Percentiles rank a stretch among this genome's conserved stretches.
Evolutionary conservation across 2,797 vertebrate genomes (phyloP).

Genomic region (Scarus forsteni): DNA sequence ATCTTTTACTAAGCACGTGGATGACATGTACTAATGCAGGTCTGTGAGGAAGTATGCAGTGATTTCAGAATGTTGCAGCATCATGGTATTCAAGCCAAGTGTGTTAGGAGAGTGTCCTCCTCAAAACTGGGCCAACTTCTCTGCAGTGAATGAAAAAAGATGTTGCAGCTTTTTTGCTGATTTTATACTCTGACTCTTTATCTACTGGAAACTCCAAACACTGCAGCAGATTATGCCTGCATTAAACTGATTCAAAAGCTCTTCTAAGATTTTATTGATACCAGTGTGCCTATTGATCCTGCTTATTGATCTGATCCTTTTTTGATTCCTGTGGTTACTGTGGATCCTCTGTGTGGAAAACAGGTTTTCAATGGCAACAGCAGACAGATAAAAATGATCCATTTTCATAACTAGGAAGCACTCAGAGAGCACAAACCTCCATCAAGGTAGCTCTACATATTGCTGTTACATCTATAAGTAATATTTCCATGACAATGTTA

Average conservation of each 20-base stretch:
- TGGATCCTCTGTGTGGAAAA: too few species aligned
- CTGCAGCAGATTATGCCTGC: neutral
- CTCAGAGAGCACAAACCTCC: too few species aligned
- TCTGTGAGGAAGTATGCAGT: slow-evolving; percentile 20
- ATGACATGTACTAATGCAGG: neutral
- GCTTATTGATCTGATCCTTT: too few species aligned
- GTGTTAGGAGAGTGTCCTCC: slow-evolving; percentile 30
- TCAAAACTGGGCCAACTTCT: slow-evolving; percentile 18
- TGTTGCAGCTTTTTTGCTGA: neutral
- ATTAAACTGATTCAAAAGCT: neutral
- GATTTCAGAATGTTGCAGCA: slow-evolving; percentile 47
- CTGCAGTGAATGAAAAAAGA: slow-evolving; percentile 10
- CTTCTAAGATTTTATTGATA: too few species aligned
- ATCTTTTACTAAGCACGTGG: slow-evolving; percentile 14
- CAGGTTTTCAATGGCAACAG: too few species aligned
- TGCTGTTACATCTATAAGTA: too few species aligned
- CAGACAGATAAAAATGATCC: too few species aligned
- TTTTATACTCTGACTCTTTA: neutral
- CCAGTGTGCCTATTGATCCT: too few species aligned
- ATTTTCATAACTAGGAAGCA: too few species aligned
- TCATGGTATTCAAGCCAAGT: slow-evolving; percentile 38
- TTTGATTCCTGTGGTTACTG: too few species aligned
- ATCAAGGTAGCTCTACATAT: too few species aligned
- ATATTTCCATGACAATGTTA: too few species aligned
- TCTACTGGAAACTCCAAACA: neutral